phyloP scores from a whole-genome alignment of 2,888 invertebrate genomes.

The Crossocerus cetratus region DNA sequence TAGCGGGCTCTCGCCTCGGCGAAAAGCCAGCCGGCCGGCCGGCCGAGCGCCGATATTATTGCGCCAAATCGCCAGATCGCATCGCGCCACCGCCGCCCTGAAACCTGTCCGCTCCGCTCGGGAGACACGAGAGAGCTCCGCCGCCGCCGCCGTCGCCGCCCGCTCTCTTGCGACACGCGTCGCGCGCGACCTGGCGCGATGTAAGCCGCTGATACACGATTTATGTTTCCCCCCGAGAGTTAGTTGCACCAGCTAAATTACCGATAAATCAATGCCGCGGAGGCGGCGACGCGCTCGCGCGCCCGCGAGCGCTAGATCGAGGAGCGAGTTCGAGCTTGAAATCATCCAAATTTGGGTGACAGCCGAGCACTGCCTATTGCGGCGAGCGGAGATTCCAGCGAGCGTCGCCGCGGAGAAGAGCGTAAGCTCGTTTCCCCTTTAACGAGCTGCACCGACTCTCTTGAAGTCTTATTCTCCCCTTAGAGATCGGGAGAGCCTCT shows the following conservation, averaged over 20 bases:
- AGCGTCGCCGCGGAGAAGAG: not conserved
- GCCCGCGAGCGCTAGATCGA: constrained; percentile 19
- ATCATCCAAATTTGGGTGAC: constrained; percentile 55
- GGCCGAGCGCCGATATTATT: constrained; percentile 43
- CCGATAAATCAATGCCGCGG: constrained; percentile 50
- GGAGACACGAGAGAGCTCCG: constrained; percentile 10
- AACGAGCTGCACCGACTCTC: not conserved
- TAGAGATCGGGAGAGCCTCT: too few relatives aligned
- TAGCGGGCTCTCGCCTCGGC: constrained; percentile 38
- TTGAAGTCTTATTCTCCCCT: not conserved
- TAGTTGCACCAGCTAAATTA: constrained; percentile 45
- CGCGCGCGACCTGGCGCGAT: constrained; percentile 51
- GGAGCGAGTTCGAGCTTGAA: constrained; percentile 36
- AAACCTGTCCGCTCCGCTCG: constrained; percentile 53
- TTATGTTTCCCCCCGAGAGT: constrained; percentile 48
- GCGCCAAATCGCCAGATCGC: constrained; percentile 49
- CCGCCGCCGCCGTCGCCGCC: constrained; percentile 25
- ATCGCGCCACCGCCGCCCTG: constrained; percentile 27
- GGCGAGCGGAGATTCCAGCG: not conserved
- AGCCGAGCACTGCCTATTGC: constrained; percentile 22
- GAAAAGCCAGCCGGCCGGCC: constrained; percentile 28
- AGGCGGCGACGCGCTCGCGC: constrained; percentile 30
- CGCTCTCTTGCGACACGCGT: constrained; percentile 57
- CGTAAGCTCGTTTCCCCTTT: not conserved
- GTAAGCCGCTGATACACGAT: constrained; percentile 57